These are phyloP conservation scores for Xiphydria camelus DNA, from an alignment of 2,888 invertebrate genomes.

Conservation along the genomic window DNA sequence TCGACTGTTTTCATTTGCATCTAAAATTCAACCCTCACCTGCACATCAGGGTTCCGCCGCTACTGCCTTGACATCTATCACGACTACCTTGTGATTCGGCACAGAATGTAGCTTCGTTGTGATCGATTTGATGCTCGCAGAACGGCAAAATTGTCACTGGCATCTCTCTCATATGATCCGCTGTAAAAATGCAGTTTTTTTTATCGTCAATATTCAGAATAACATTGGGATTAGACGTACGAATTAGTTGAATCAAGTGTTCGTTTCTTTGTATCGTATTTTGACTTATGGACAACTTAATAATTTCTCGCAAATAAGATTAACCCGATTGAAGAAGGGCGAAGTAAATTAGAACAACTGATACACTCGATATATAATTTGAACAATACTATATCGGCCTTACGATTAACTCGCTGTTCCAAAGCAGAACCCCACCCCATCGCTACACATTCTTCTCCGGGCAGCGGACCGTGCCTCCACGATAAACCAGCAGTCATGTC, in stretches of 20 bases:
- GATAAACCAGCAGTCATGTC: constrained; percentile 62
- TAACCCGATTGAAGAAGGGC: too few species aligned
- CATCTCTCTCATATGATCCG: constrained; percentile 81
- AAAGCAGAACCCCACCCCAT: constrained; percentile 83
- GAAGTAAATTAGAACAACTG: too few species aligned
- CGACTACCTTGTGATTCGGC: constrained; percentile 74
- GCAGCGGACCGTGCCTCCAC: constrained; percentile 68
- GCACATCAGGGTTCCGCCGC: constrained; percentile 84
- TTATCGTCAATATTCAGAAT: too few species aligned
- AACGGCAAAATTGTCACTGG: constrained; percentile 70
- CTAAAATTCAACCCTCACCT: constrained; percentile 55
- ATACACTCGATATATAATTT: too few species aligned
- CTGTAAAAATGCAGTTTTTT: constrained; percentile 56
- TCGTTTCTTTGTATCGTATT: too few species aligned
- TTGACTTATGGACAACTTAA: too few species aligned
- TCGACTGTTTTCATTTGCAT: background rate
- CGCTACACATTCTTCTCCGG: constrained; percentile 72
- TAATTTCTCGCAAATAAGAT: too few species aligned
- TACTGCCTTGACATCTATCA: constrained; percentile 85
- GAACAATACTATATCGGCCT: too few species aligned
- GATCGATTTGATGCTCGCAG: constrained; percentile 71
- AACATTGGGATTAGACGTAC: too few species aligned
- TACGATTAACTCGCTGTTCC: constrained; percentile 80
- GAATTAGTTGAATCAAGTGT: too few species aligned
- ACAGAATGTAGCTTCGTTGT: constrained; percentile 72